Base-by-base conservation (phyloP, 2,797 vertebrate genomes). In the Xenentodon cancila region DNA sequence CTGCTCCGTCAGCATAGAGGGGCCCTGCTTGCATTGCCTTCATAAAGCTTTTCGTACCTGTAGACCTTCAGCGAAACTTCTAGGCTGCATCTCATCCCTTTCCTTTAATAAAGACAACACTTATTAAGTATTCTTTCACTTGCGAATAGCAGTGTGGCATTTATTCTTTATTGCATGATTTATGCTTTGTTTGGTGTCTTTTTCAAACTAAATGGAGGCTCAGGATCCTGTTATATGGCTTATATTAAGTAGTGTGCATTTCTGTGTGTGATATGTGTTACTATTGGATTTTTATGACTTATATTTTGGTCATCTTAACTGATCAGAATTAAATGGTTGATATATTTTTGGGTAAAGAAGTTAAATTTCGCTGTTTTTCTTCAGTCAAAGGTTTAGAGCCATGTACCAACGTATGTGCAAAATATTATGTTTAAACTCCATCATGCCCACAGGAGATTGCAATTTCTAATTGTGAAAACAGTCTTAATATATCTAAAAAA, bases 81-180 rank as follows among this genome's bases (percentile, higher is more conserved):
- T 68, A 74, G 52, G 55, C 69, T 83, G 89, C 73, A 61, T 81
- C 68, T 82, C 78, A 75, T 51, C 62, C 61, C 51, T 78, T 69
- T 74, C 89, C 89, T 75, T 88, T 87, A 91, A 20, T 48, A 68
- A 61, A 90, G 85, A 85, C 85, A 90, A 92, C 93, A 95, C 94
- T 94, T 68, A 93, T 95, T 94, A 93, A 95, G 92, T 95, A 93
- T 92, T 95, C 93, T 92, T 93, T 92, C 95, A 95, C 95, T 94
- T 94, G 94, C 96, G 93, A 93, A 94, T 90, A 94, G 91, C 95
- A 94, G 90, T 94, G 93, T 95, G 91, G 94, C 95, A 75, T 93
- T 93, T 72, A 55, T 84, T 82, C 48, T 83, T 91, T 91, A 84
- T 75, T 87, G 91, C 89, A 91, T 90, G 85, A 72, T 72, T 87